Evolutionary conservation across 2,888 invertebrate species (phyloP), one percentile per base, ranked within the genome.

Genomic region (Boloria euphrosyne): DNA sequence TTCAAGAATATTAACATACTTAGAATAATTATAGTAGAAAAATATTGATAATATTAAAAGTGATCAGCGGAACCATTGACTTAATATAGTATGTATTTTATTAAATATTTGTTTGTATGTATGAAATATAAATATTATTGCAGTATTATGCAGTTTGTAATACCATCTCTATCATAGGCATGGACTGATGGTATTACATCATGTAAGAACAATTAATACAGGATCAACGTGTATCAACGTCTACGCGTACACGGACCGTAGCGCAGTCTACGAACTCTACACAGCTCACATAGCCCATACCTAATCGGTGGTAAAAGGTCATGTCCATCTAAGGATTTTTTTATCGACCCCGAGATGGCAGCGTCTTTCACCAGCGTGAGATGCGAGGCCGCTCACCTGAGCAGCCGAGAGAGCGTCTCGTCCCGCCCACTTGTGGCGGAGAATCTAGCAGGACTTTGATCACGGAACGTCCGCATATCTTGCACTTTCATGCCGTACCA

Each of bases 391-490:
- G 86, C 90, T 90, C 88, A 90, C 90, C 90, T 90, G 89, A 87
- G 90, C 87, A 84, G 85, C 80, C 79, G 83, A 77, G 79, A 79
- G 80, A 80, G 83, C 82, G 86, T 83, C 79, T 76, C 78, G 83
- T 81, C 80, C 87, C 90, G 85, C 87, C 89, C 90, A 91, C 90
- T 90, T 89, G 91, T 90, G 83, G 90, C 90, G 83, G 75, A 68
- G 74, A 81, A 80, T 78, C 78, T 77, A 73, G 77, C 78, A 74
- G 78, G 78, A 79, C 79, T 81, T 80, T 79, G 86, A 75, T 90
- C 85, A 90, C 88, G 87, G 87, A 84, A 89, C 90, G 90, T 89
- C 90, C 89, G 86, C 89, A 90, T 90, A 86, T 84, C 89, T 85
- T 78, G 89, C 87, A 87, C 84, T 86, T 83, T 87, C 85, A 87